These are phyloP conservation scores for Epinotia demarniana DNA, from an alignment of 2,888 invertebrate genomes.

Conservation along the genomic window DNA sequence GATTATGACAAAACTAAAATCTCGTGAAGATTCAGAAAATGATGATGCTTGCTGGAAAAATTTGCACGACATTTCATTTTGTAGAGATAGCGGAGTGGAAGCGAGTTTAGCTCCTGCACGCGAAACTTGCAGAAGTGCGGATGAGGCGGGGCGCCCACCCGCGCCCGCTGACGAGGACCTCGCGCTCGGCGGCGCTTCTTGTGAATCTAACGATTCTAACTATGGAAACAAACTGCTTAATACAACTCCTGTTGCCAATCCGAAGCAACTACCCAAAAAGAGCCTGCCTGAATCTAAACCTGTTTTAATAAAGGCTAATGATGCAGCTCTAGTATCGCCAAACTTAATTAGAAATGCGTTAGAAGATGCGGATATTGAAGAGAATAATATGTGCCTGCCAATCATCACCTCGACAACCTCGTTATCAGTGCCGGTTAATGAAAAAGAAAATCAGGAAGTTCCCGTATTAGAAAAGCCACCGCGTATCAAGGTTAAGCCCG, in stretches of 20 bases:
- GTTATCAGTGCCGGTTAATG: conserved; percentile 53
- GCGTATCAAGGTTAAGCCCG: conserved; percentile 76
- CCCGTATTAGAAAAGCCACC: conserved; percentile 53
- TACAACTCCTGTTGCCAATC: conserved; percentile 72
- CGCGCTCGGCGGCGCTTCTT: neutral
- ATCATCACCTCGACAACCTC: conserved; percentile 70
- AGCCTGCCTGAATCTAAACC: conserved; percentile 27
- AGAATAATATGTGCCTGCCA: conserved; percentile 58
- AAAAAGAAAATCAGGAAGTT: conserved; percentile 17
- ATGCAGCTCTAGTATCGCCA: neutral
- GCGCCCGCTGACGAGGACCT: neutral
- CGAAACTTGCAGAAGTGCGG: neutral
- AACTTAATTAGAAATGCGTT: neutral
- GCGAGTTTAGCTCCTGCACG: neutral
- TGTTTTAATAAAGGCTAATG: conserved; percentile 42
- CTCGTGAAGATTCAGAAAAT: conserved; percentile 45
- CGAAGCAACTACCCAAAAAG: conserved; percentile 73
- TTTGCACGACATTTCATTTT: conserved; percentile 41
- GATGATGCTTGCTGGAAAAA: conserved; percentile 58
- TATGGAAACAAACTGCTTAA: conserved; percentile 59
- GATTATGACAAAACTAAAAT: conserved; percentile 62
- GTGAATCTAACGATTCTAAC: conserved; percentile 32
- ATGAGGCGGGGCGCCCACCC: conserved; percentile 3
- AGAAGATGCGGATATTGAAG: conserved; percentile 31
- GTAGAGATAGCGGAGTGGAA: neutral